phyloP scores from a whole-genome alignment of 2,797 vertebrate genomes.

The Fistularia commersonii region DNA sequence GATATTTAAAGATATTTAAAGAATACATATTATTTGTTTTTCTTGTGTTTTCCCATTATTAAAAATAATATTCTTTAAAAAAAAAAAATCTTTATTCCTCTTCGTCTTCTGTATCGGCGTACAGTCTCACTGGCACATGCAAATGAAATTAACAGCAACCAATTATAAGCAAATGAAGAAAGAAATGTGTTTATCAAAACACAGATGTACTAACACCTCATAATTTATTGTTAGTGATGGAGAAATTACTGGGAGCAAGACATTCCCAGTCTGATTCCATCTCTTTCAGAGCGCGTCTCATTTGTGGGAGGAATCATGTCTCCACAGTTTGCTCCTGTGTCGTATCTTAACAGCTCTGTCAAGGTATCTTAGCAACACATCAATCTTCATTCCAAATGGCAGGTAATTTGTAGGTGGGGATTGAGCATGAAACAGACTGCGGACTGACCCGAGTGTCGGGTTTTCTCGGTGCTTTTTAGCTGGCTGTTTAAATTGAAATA shows the following conservation, averaged over 20 bases:
- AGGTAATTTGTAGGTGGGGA: constrained; percentile 24
- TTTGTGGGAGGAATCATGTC: constrained; percentile 34
- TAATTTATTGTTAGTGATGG: constrained; percentile 43
- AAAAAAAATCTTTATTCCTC: neutral
- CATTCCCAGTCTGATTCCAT: constrained; percentile 34
- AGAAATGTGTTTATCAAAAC: constrained; percentile 16
- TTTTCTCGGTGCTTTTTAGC: constrained; percentile 22
- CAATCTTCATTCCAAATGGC: constrained; percentile 31
- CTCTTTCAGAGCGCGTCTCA: constrained; percentile 18
- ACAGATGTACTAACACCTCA: constrained; percentile 17
- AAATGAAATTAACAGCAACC: constrained; percentile 13
- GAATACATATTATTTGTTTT: neutral
- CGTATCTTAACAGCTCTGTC: constrained; percentile 36
- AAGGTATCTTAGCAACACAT: constrained; percentile 48
- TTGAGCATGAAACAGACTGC: neutral
- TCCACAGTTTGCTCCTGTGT: constrained; percentile 14
- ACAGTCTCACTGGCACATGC: constrained; percentile 21
- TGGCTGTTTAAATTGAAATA: constrained; percentile 10
- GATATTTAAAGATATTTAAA: neutral
- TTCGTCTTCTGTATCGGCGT: too few relatives aligned
- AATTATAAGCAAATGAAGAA: neutral
- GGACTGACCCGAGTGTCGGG: constrained; percentile 23
- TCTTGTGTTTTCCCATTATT: constrained; percentile 27
- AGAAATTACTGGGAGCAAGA: constrained; percentile 39
- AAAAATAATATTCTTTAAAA: constrained; percentile 27